Conservation (phyloP, 2,888 invertebrate species). For the Epinotia demarniana region DNA sequence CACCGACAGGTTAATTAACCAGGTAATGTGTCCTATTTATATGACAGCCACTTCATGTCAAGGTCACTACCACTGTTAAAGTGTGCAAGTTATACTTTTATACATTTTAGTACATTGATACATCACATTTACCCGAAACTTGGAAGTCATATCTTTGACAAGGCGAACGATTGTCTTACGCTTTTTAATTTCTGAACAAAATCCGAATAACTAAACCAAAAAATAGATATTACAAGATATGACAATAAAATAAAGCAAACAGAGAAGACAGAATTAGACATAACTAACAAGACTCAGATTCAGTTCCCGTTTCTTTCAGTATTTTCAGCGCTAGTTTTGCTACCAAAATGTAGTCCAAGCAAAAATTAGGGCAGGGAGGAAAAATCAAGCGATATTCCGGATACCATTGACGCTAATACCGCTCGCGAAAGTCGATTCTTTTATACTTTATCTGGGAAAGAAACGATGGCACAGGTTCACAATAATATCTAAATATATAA, state of each 20-base stretch:
- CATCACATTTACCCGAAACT: no score
- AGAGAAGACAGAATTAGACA: not conserved
- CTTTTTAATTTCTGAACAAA: not conserved
- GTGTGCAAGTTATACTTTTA: no score
- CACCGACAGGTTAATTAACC: no score
- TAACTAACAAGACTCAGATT: conserved; percentile 7
- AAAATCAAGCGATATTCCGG: conserved; percentile 81
- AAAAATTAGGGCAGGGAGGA: conserved; percentile 72
- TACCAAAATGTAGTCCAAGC: conserved; percentile 72
- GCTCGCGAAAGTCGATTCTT: conserved; percentile 78
- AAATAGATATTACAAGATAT: no score
- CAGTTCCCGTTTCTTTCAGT: conserved; percentile 56
- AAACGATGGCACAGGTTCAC: not conserved
- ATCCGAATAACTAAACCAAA: no score
- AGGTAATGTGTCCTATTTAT: no score
- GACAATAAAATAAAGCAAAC: not conserved
- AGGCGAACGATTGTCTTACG: not conserved
- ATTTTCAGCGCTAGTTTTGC: conserved; percentile 65
- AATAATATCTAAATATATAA: not conserved
- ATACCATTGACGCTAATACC: conserved; percentile 81
- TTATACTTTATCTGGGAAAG: not conserved
- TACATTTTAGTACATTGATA: no score
- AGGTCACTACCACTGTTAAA: no score
- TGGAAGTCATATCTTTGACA: no score
- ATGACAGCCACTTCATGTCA: no score